Evolutionary conservation across 1,140 invertebrate species (phyloP).

Genomic region (Saccostrea echinata): DNA sequence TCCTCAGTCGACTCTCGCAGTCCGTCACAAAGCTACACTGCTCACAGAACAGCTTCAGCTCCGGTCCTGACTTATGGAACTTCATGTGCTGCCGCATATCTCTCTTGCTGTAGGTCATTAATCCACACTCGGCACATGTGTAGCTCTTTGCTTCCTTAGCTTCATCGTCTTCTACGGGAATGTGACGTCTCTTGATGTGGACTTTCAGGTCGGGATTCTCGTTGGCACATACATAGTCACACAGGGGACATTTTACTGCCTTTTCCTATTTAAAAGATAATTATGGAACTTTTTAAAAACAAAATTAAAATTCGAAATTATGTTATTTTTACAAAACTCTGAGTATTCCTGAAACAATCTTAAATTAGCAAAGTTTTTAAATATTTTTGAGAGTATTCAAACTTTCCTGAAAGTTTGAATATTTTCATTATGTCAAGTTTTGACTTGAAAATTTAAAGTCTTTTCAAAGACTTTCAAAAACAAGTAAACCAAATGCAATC

Average conservation of each 20-base stretch:
- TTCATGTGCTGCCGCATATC: slow-evolving; percentile 78
- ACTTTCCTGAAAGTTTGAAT: neutral
- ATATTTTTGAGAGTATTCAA: neutral
- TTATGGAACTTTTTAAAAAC: neutral
- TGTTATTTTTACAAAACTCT: no score
- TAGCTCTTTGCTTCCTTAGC: slow-evolving; percentile 62
- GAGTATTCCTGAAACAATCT: no score
- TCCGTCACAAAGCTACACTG: slow-evolving; percentile 79
- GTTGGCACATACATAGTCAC: slow-evolving; percentile 77
- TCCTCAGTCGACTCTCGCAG: slow-evolving; percentile 75
- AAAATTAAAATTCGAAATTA: no score
- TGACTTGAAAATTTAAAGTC: no score
- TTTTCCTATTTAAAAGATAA: slow-evolving; percentile 71
- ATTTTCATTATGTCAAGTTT: no score
- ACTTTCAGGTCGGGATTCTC: slow-evolving; percentile 77
- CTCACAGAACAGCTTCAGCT: slow-evolving; percentile 78
- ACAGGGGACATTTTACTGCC: slow-evolving; percentile 75
- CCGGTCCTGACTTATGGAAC: slow-evolving; percentile 77
- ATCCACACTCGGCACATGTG: slow-evolving; percentile 72
- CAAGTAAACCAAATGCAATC: no score
- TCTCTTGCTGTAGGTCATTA: slow-evolving; percentile 70
- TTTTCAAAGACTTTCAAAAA: no score
- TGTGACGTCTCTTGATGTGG: slow-evolving; percentile 75
- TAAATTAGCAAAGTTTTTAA: no score
- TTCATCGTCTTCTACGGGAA: slow-evolving; percentile 55